Evolutionary conservation across 2,113 vertebrate species (phyloP).

Genomic region (Anolis carolinensis): DNA sequence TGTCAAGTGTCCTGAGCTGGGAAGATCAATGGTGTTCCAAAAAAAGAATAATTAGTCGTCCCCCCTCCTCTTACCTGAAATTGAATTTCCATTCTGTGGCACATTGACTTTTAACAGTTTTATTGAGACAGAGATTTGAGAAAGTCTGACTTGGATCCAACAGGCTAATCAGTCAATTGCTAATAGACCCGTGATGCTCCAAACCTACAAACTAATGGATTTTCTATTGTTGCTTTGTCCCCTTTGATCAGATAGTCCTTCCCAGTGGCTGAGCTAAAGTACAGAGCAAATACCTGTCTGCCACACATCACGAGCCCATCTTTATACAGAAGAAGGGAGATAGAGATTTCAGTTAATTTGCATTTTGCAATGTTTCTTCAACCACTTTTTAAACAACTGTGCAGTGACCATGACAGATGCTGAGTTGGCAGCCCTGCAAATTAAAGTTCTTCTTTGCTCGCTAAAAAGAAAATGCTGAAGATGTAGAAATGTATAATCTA

Average conservation of each 20-base stretch:
- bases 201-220: conserved; percentile 56
- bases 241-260: conserved; percentile 50
- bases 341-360: neutral
- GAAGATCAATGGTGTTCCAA: conserved; percentile 57
- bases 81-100: conserved; percentile 70
- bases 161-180: conserved; percentile 67
- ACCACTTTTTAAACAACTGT: neutral
- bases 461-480: neutral
- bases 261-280: conserved; percentile 15
- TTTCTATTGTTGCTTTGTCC: conserved; percentile 52
- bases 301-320: neutral
- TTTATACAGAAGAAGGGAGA: conserved; percentile 5
- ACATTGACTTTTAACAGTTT: conserved; percentile 70
- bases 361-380: neutral
- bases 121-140: conserved; percentile 70
- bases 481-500: conserved; percentile 14
- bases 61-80: conserved; percentile 54
- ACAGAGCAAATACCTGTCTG: conserved; percentile 16
- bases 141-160: conserved; percentile 39
- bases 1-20: conserved; percentile 14
- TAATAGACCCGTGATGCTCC: conserved; percentile 66
- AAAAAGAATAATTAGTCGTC: conserved; percentile 72
- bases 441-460: neutral
- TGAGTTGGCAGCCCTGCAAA: neutral
- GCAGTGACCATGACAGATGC: neutral